phyloP scores from a whole-genome alignment of 2,797 vertebrate genomes.

The Silurus lanzhouensis region DNA sequence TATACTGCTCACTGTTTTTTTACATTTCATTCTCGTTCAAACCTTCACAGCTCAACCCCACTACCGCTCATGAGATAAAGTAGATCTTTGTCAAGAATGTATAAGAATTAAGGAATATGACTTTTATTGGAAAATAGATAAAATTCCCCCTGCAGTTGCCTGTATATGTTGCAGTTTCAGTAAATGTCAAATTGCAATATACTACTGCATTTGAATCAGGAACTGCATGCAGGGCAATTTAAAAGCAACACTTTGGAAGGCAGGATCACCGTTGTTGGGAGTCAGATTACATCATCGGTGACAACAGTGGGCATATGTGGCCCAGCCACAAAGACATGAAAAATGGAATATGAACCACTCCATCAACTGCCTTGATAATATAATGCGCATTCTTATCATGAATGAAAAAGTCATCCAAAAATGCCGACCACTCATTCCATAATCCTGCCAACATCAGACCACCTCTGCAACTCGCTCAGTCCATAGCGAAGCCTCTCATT shows the following conservation, averaged over 20 bases:
- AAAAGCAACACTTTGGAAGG: not conserved
- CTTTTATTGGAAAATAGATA: not conserved
- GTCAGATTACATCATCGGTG: not conserved
- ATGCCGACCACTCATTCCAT: not conserved
- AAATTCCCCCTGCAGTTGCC: not conserved
- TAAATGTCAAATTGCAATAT: not conserved
- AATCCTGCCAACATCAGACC: constrained; percentile 31
- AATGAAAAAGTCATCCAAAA: constrained; percentile 10
- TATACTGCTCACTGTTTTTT: not conserved
- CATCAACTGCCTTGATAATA: not conserved
- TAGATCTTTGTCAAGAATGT: not conserved
- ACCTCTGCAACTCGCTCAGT: constrained; percentile 8
- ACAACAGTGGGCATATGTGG: not conserved
- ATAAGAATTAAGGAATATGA: not conserved
- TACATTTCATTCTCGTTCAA: not conserved
- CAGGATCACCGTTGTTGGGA: not conserved
- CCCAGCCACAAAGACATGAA: not conserved
- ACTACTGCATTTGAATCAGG: not conserved
- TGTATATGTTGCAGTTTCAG: not conserved
- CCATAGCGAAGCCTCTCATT: constrained; percentile 11
- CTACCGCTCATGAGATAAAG: not conserved
- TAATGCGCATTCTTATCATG: constrained; percentile 1
- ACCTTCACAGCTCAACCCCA: constrained; percentile 1
- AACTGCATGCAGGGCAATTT: not conserved
- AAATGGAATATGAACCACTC: not conserved